Evolutionary conservation across 2,113 vertebrate genomes (phyloP), one percentile per base, ranked within the genome.

Genomic region (human): DNA sequence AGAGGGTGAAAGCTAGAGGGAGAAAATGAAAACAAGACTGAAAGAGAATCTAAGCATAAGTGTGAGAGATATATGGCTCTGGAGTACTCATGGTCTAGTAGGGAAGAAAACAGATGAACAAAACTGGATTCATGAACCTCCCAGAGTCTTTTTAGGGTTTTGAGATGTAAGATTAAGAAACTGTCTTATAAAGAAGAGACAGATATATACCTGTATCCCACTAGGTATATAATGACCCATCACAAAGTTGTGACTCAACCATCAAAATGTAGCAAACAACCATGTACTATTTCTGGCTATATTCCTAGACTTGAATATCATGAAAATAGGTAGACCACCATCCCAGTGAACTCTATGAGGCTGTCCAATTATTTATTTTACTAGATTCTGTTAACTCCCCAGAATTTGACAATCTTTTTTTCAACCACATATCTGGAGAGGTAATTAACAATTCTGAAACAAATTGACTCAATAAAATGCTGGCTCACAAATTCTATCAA

Each of bases 401-500:
- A 23, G 25, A 90, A 93, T 92, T 45, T 90, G 52, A 92, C 32
- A 82, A n/a, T 68, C 66, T 76, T 89, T 95, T 97, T 88, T 81
- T 45, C 81, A 96, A 87, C n/a, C 16, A 88, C 30, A 73, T 70
- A 96, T 38, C 45, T 92, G 45, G 22, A 93, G 40, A 30, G 22
- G 5, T 64, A 89, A 87, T 35, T 32, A 95, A 79, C 22, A 61
- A 43, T 84, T 90, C 30, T 64, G 14, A 96, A 92, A 97, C 45
- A 92, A 89, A 90, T 0, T 93, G 59, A 90, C 92, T 88, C 78
- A 88, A 73, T n/a, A 96, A 96, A 97, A 97, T 76, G 48, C 4
- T 90, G 38, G 61, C 32, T 89, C 73, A 91, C 82, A 94, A 89
- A 96, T 91, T 96, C 14, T 94, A 94, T 75, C 40, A 59, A 64